Percentiles rank a stretch among this genome's conserved stretches.
phyloP scores from a whole-genome alignment of 2,113 vertebrate genomes.

The Edolisoma coerulescens region DNA sequence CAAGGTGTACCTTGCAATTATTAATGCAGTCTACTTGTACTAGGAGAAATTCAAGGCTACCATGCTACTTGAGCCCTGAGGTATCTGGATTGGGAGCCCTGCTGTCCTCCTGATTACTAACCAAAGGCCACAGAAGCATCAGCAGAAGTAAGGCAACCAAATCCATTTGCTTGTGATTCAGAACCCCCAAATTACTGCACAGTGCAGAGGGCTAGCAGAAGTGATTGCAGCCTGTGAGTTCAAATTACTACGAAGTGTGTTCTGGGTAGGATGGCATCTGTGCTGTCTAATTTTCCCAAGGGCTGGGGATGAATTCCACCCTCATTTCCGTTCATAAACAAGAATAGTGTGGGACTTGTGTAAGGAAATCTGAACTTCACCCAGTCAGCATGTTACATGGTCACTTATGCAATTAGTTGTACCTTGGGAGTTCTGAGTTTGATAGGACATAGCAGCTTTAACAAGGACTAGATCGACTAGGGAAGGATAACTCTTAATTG shows the following conservation, averaged over 20 bases:
- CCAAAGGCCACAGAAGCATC: slow-evolving; percentile 1
- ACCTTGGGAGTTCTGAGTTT: neutral
- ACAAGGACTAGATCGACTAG: neutral
- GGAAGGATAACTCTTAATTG: neutral
- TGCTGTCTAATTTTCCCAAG: neutral
- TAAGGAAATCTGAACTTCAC: neutral
- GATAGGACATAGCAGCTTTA: neutral
- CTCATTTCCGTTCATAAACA: neutral
- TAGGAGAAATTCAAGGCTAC: slow-evolving; percentile 33
- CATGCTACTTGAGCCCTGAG: neutral
- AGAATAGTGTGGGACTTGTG: neutral
- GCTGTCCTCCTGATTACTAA: neutral
- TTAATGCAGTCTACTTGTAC: slow-evolving; percentile 32
- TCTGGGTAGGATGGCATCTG: neutral
- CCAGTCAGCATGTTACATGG: neutral
- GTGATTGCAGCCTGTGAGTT: neutral
- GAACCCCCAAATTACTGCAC: neutral
- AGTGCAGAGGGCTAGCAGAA: neutral
- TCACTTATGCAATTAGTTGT: neutral
- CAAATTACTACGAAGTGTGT: neutral
- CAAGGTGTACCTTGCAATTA: neutral
- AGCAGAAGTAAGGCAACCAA: slow-evolving; percentile 26
- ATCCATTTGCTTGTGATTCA: neutral
- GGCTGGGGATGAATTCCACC: neutral
- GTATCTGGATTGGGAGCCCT: neutral